Evolutionary conservation across 2,797 vertebrate genomes (phyloP).

Genomic region (Jordanella pulchra): DNA sequence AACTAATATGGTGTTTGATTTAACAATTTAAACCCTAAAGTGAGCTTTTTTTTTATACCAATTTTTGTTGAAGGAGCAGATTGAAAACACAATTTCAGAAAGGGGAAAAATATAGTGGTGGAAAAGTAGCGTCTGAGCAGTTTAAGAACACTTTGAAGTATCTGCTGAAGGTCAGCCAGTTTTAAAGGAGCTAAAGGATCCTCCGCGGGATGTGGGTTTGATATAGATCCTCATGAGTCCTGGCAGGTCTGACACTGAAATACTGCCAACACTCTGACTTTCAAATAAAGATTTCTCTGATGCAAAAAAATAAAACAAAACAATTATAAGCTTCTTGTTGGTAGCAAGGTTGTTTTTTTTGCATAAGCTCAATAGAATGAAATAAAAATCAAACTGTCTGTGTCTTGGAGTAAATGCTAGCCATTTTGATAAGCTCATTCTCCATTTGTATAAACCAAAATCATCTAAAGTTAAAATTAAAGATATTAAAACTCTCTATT

Average conservation of each 20-base stretch:
- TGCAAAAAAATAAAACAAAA: neutral
- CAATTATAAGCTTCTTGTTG: neutral
- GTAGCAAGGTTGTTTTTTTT: no score
- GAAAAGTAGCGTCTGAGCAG: neutral
- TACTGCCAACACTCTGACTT: neutral
- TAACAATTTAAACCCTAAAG: neutral
- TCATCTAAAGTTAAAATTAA: no score
- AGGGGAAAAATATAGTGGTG: neutral
- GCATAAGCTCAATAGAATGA: no score
- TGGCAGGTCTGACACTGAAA: constrained; percentile 4
- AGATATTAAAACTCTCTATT: no score
- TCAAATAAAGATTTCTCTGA: constrained; percentile 1
- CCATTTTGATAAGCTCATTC: no score
- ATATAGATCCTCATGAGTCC: constrained; percentile 11
- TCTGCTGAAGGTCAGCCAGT: constrained; percentile 11
- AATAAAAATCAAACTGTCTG: no score
- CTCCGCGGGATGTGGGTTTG: constrained; percentile 9
- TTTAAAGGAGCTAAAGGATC: constrained; percentile 19
- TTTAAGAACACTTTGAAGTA: neutral
- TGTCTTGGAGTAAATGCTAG: no score
- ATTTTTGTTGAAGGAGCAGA: neutral
- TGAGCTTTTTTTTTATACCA: neutral
- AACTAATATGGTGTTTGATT: neutral
- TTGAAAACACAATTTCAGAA: neutral
- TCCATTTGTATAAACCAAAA: no score